Evolutionary conservation across 2,113 vertebrate genomes (phyloP).

Genomic region (Piprites chloris): DNA sequence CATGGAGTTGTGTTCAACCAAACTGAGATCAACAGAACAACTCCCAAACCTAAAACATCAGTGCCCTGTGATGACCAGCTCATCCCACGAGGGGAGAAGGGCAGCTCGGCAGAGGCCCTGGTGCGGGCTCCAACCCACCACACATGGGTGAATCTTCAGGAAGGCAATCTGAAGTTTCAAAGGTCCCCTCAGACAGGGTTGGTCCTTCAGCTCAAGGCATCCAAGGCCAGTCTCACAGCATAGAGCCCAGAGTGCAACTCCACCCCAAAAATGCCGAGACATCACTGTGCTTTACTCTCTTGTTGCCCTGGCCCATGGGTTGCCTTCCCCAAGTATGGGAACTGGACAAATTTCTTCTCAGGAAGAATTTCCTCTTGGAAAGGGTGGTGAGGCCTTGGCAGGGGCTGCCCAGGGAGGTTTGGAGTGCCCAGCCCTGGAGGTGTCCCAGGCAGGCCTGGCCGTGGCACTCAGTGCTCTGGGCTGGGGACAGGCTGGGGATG

Average conservation of each 20-base stretch:
- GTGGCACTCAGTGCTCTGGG: not conserved
- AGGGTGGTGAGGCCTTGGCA: not conserved
- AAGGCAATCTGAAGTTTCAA: not conserved
- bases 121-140: not conserved
- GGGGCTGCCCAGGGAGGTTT: not conserved
- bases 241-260: not conserved
- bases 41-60: not conserved
- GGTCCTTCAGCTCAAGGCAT: not conserved
- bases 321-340: not conserved
- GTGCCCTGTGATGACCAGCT: rapidly evolving
- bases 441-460: not conserved
- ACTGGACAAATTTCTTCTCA: not conserved
- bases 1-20: rapidly evolving
- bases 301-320: not conserved
- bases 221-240: not conserved
- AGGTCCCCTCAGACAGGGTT: not conserved
- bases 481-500: not conserved
- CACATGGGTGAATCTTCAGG: not conserved
- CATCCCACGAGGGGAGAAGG: not conserved
- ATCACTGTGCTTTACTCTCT: not conserved
- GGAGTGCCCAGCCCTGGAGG: not conserved
- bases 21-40: not conserved
- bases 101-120: not conserved
- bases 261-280: not conserved
- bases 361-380: not conserved